These are phyloP conservation scores for Mareca penelope DNA, from an alignment of 2,797 vertebrate species.

Conservation along the genomic window DNA sequence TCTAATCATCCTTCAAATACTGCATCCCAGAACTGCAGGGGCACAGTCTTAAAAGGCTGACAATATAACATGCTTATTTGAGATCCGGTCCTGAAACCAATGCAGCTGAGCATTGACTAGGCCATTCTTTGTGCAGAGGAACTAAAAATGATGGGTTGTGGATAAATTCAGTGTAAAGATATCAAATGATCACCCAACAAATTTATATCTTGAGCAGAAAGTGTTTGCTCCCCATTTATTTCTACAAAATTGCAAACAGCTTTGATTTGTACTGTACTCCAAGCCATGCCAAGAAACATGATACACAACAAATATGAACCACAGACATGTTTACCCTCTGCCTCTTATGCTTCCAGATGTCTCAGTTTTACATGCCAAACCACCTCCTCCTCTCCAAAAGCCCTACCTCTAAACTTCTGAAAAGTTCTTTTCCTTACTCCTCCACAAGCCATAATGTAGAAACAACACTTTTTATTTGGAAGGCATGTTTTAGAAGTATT, in stretches of 20 bases:
- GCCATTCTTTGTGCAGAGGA: neutral
- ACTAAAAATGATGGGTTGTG: neutral
- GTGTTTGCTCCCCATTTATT: neutral
- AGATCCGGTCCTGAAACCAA: neutral
- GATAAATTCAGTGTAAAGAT: neutral
- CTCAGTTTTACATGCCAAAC: neutral
- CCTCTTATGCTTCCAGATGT: conserved; percentile 7
- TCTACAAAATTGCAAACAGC: neutral
- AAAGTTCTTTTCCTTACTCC: neutral
- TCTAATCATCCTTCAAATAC: conserved; percentile 5
- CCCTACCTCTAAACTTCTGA: neutral
- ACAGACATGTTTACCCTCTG: neutral
- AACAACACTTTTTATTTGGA: neutral
- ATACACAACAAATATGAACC: neutral
- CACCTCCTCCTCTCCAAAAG: neutral
- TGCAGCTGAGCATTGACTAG: neutral
- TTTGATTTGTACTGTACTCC: neutral
- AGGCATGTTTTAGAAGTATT: neutral
- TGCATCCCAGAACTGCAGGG: neutral
- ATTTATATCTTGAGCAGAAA: neutral
- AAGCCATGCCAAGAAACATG: neutral
- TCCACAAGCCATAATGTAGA: neutral
- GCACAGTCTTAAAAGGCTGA: neutral
- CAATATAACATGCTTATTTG: neutral
- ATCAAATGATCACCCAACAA: neutral